Conservation (phyloP, 2,113 vertebrate genomes). For the Ctenomys sociabilis region DNA sequence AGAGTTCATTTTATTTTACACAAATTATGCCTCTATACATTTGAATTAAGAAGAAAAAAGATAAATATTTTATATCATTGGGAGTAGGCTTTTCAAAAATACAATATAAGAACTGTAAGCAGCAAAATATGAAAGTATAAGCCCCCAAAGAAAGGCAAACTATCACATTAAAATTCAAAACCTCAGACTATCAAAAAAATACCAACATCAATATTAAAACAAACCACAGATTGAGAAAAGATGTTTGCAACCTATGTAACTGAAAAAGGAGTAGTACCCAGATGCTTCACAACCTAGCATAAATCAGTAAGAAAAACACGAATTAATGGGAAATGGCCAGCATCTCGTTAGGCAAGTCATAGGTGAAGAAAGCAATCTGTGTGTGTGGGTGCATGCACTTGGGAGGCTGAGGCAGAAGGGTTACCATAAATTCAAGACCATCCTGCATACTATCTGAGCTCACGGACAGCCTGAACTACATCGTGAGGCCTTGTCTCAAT, state of each 20-base stretch:
- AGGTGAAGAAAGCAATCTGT: neutral
- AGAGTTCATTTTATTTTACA: neutral
- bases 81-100: neutral
- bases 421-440: neutral
- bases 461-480: no score
- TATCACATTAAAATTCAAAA: conserved; percentile 53
- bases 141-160: conserved; percentile 26
- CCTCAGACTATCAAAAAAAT: conserved; percentile 56
- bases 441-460: no score
- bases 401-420: neutral
- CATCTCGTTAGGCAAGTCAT: conserved; percentile 7
- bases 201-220: conserved; percentile 26
- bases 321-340: neutral
- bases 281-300: conserved; percentile 14
- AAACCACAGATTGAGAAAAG: neutral
- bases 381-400: neutral
- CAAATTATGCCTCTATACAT: neutral
- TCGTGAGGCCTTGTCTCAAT: neutral
- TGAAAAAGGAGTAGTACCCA: neutral
- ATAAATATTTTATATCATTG: conserved; percentile 22
- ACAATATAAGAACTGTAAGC: conserved; percentile 15
- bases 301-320: conserved; percentile 28
- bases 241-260: conserved; percentile 16
- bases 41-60: conserved; percentile 8
- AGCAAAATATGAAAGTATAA: conserved; percentile 40